These are phyloP conservation scores for Minunthozetes semirufus DNA, from an alignment of 2,888 invertebrate species.

Conservation along the genomic window DNA sequence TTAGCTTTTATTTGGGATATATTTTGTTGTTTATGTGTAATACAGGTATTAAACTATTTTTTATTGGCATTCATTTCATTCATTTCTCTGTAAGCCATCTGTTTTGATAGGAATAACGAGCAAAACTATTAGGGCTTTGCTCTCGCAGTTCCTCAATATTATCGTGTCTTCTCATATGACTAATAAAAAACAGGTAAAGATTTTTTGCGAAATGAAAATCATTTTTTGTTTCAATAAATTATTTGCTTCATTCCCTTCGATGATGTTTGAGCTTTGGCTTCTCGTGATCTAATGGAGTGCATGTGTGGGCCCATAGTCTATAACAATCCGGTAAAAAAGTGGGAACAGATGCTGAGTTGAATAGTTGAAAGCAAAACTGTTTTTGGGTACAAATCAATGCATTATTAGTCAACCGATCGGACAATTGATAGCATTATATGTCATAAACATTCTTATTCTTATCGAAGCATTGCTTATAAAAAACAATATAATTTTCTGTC, in stretches of 20 bases:
- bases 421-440: conserved; percentile 1
- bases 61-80: neutral
- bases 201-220: neutral
- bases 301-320: conserved; percentile 4
- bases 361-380: neutral
- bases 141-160: neutral
- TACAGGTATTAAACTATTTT: conserved; percentile 5
- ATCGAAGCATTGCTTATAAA: neutral
- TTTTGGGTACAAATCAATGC: neutral
- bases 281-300: neutral
- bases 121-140: neutral
- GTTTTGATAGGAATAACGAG: neutral
- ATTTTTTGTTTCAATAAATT: conserved; percentile 7
- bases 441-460: neutral
- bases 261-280: neutral
- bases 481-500: neutral
- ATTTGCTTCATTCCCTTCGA: neutral
- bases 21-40: conserved; percentile 15
- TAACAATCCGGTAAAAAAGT: neutral
- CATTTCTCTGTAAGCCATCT: neutral
- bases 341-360: neutral
- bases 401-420: conserved; percentile 22
- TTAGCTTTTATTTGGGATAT: neutral
- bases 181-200: neutral
- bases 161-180: neutral